Evolutionary conservation across 2,797 vertebrate species (phyloP).

Genomic region (Macrochelys suwanniensis): DNA sequence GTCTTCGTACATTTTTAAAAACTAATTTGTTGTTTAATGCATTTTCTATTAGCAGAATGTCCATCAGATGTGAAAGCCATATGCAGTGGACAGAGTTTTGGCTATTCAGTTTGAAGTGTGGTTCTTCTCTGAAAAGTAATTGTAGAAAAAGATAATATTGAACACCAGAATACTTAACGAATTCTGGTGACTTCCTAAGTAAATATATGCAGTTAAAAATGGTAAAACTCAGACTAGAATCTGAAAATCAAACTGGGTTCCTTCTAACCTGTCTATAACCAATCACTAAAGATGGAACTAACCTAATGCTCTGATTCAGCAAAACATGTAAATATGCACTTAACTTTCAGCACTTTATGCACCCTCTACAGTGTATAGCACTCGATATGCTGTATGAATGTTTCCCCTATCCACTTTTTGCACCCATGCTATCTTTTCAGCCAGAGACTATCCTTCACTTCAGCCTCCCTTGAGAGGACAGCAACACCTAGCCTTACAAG

Average conservation of each 20-base stretch:
- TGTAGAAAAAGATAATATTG: not conserved
- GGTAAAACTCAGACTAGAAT: not conserved
- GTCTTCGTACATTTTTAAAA: not conserved
- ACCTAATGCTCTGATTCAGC: not conserved
- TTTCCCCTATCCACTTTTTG: not conserved
- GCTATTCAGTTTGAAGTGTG: not conserved
- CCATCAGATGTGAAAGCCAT: not conserved
- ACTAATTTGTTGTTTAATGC: not conserved
- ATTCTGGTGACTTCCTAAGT: not conserved
- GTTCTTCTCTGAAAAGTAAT: not conserved
- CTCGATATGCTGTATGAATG: not conserved
- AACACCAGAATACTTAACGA: not conserved
- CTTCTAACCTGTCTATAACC: not conserved
- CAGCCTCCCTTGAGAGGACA: not conserved
- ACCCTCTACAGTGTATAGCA: not conserved
- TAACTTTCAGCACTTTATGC: not conserved
- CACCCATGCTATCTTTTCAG: not conserved
- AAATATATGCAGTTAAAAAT: not conserved
- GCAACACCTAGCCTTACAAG: not conserved
- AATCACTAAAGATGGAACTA: not conserved
- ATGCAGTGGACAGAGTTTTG: not conserved
- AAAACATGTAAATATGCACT: not conserved
- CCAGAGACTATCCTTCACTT: not conserved
- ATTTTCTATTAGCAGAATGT: not conserved
- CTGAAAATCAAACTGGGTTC: not conserved